Conservation (phyloP, 2,888 invertebrate genomes). For the Rhodophaea formosa region DNA sequence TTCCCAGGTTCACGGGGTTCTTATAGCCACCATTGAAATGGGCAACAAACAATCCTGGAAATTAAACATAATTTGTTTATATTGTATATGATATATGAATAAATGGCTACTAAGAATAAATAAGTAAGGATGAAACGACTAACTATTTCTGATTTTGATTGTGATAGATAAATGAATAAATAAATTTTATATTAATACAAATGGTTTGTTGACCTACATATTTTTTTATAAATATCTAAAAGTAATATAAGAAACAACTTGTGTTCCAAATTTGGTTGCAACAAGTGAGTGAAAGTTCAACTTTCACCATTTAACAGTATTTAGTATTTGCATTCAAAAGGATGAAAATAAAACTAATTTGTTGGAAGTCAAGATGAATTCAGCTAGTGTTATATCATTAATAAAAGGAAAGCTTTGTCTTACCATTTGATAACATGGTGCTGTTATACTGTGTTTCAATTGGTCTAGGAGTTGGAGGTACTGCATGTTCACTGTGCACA, state of each 20-base stretch:
- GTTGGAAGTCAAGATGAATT: not conserved
- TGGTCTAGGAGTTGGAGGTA: not conserved
- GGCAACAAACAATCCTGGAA: conserved; percentile 63
- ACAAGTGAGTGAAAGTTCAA: too few species aligned
- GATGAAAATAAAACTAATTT: too few species aligned
- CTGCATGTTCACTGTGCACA: not conserved
- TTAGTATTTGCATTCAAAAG: too few species aligned
- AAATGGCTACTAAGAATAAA: not conserved
- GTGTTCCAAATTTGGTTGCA: too few species aligned
- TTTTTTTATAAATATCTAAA: too few species aligned
- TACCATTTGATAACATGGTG: not conserved
- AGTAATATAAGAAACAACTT: too few species aligned
- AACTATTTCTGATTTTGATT: too few species aligned
- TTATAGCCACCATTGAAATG: conserved; percentile 65
- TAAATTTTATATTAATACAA: too few species aligned
- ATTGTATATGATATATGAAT: not conserved
- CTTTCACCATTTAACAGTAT: too few species aligned
- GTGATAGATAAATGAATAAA: too few species aligned
- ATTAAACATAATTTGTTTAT: conserved; percentile 6
- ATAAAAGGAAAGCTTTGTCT: not conserved
- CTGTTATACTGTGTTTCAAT: not conserved
- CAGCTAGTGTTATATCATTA: not conserved
- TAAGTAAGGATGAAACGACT: not conserved
- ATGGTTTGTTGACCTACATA: too few species aligned
- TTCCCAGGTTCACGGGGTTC: conserved; percentile 52